Conservation (phyloP, 2,797 vertebrate species). For the Aplochiton taeniatus region DNA sequence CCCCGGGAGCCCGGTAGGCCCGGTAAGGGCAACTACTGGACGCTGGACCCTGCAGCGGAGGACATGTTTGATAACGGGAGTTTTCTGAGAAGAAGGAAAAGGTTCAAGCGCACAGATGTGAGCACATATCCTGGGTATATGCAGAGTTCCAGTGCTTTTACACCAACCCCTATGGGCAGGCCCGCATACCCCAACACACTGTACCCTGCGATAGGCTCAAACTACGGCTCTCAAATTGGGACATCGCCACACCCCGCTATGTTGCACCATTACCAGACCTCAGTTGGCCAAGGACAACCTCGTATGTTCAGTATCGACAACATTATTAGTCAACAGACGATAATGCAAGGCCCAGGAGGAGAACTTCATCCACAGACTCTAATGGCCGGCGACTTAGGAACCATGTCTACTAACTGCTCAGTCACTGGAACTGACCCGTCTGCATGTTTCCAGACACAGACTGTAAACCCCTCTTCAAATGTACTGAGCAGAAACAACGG, state of each 20-base stretch:
- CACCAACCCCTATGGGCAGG: slow-evolving; percentile 76
- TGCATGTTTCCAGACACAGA: slow-evolving; percentile 80
- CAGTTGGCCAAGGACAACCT: slow-evolving; percentile 74
- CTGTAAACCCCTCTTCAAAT: slow-evolving; percentile 65
- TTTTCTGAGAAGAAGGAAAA: slow-evolving; percentile 82
- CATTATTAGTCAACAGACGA: slow-evolving; percentile 86
- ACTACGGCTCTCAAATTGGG: slow-evolving; percentile 74
- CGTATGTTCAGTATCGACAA: slow-evolving; percentile 95
- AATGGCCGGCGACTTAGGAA: slow-evolving; percentile 73
- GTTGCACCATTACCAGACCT: slow-evolving; percentile 81
- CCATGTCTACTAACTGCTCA: slow-evolving; percentile 78
- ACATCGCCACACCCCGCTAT: slow-evolving; percentile 77
- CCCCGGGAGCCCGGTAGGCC: slow-evolving; percentile 90
- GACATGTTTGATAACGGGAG: slow-evolving; percentile 96
- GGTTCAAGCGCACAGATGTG: slow-evolving; percentile 89
- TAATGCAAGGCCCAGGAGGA: slow-evolving; percentile 71
- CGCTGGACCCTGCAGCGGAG: slow-evolving; percentile 88
- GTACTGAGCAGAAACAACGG: slow-evolving; percentile 72
- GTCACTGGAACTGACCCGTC: slow-evolving; percentile 74
- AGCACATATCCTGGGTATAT: slow-evolving; percentile 87
- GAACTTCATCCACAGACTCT: slow-evolving; percentile 74
- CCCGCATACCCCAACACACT: slow-evolving; percentile 75
- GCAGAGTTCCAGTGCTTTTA: slow-evolving; percentile 85
- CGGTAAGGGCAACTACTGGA: slow-evolving; percentile 94
- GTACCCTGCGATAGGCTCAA: slow-evolving; percentile 72